These are phyloP conservation scores for Clivina fossor DNA, from an alignment of 2,888 invertebrate genomes.

Conservation along the genomic window DNA sequence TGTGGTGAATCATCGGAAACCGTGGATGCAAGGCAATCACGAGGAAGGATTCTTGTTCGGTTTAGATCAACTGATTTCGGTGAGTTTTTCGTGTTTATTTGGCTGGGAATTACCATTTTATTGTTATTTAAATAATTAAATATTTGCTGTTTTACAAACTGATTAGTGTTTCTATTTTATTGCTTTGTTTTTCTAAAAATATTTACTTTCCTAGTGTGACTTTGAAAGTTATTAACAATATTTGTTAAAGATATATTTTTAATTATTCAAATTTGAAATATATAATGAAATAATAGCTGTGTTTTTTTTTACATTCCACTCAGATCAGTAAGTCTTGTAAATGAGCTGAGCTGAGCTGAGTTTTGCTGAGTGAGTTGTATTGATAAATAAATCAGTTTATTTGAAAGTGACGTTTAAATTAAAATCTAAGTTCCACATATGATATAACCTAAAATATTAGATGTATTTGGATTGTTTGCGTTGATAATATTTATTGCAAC, in stretches of 20 bases:
- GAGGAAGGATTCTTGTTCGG: conserved; percentile 95
- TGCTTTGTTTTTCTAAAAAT: background rate
- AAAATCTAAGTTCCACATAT: too few relatives aligned
- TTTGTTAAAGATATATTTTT: background rate
- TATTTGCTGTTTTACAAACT: background rate
- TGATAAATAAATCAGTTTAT: too few relatives aligned
- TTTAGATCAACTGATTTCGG: conserved; percentile 86
- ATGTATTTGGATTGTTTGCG: too few relatives aligned
- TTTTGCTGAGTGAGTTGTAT: too few relatives aligned
- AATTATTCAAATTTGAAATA: background rate
- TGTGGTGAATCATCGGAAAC: conserved; percentile 73
- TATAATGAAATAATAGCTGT: too few relatives aligned
- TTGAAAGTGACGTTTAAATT: too few relatives aligned
- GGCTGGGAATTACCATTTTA: background rate
- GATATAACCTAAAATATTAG: too few relatives aligned
- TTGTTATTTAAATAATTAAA: background rate
- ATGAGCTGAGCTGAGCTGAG: too few relatives aligned
- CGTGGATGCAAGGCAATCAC: conserved; percentile 92
- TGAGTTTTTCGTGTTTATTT: conserved; percentile 47
- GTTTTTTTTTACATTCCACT: too few relatives aligned
- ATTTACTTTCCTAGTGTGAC: background rate
- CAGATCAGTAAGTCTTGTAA: too few relatives aligned
- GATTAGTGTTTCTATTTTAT: background rate
- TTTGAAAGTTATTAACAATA: background rate
- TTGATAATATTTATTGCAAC: too few relatives aligned